Base-by-base conservation (phyloP, 2,888 invertebrate species). In the Lagria hirta region DNA sequence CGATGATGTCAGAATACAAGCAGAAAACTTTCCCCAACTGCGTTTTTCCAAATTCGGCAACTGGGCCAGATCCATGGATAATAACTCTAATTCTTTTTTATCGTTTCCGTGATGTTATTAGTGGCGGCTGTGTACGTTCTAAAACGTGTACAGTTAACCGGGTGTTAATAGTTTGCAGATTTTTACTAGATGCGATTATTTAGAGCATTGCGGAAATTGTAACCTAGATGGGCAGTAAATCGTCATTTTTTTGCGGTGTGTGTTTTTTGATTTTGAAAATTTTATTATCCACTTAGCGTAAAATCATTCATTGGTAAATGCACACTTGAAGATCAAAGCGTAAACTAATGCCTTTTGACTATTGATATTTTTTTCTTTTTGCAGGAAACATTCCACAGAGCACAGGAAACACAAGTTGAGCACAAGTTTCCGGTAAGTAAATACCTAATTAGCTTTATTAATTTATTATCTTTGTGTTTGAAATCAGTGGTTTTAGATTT, bases 351-450 rank as follows among this genome's bases (percentile, higher is more conserved):
- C n/a, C n/a, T n/a, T n/a, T n/a, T n/a, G n/a, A 12, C 20, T 41
- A 12, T 20, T 32, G 13, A 13, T 41, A 14, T 7, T 20, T 30
- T 27, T 28, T 28, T 56, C 54, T 49, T 51, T 51, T 69, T 68
- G 51, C 68, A 70, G 70, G 69, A 70, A 67, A 64, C 68, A 67
- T 68, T 67, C 69, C 68, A 69, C 58, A 64, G 68, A 64, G 55
- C 65, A 63, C 70, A 65, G 69, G 70, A 70, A 69, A 58, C 67
- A 56, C 68, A 64, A 64, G 62, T 58, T 60, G 70, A 69, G 59
- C 68, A 65, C 61, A 69, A 65, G 61, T 69, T 67, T 69, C 70
- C 69, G 70, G 70, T 69, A 59, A 68, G 68, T 64, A 54, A n/a
- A n/a, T n/a, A n/a, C n/a, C n/a, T n/a, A n/a, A 55, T 56, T 54